Evolutionary conservation across 2,113 vertebrate species (phyloP).

Genomic region (Fulmarus glacialis): DNA sequence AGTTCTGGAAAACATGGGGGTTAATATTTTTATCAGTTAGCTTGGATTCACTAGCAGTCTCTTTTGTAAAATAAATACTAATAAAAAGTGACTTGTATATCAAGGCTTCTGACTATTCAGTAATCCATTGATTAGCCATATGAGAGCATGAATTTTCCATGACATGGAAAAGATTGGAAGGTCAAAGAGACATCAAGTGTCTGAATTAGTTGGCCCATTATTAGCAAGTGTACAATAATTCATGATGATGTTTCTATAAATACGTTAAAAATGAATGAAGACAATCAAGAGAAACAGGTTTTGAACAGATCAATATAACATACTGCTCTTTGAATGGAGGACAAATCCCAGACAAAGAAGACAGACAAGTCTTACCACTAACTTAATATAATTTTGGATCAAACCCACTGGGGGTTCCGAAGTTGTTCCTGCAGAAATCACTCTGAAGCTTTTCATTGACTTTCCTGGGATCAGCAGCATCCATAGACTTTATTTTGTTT

Average conservation of each 20-base stretch:
- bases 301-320: neutral
- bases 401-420: neutral
- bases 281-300: neutral
- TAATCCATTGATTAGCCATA: neutral
- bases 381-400: neutral
- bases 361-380: neutral
- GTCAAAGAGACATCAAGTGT: neutral
- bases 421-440: neutral
- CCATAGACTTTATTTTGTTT: neutral
- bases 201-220: neutral
- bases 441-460: neutral
- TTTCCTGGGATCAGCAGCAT: neutral
- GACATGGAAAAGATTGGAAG: neutral
- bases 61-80: neutral
- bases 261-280: neutral
- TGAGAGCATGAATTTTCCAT: too few relatives aligned
- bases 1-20: neutral
- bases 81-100: neutral
- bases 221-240: neutral
- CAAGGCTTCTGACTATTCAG: neutral
- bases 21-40: neutral
- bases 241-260: neutral
- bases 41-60: neutral
- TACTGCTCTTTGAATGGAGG: neutral
- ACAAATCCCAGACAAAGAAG: neutral